Conservation (phyloP, 2,888 invertebrate species). For the Rhingia rostrata region DNA sequence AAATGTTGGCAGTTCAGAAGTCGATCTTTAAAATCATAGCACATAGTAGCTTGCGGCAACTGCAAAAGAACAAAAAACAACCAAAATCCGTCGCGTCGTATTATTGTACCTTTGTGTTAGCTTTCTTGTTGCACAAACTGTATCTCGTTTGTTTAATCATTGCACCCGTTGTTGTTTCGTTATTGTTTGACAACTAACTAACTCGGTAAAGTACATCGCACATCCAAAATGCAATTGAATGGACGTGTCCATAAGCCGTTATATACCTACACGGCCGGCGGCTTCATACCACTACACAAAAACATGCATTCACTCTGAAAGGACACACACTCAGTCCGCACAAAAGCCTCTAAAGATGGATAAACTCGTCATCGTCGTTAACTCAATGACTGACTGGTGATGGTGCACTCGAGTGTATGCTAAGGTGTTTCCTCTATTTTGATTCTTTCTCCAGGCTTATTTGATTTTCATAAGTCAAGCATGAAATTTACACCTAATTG, state of each 20-base stretch:
- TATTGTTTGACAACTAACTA: constrained; percentile 56
- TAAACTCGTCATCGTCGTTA: neutral
- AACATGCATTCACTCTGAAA: constrained; percentile 8
- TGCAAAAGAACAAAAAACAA: no score
- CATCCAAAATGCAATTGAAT: constrained; percentile 41
- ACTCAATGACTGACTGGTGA: constrained; percentile 12
- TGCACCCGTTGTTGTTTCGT: constrained; percentile 40
- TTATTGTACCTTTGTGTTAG: neutral
- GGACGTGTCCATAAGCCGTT: constrained; percentile 45
- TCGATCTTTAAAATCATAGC: no score
- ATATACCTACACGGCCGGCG: neutral
- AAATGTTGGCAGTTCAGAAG: no score
- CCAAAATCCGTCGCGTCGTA: no score
- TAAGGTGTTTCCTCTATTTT: constrained; percentile 70
- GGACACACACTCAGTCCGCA: constrained; percentile 34
- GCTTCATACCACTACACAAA: constrained; percentile 39
- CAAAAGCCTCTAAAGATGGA: constrained; percentile 42
- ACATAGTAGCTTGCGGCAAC: no score
- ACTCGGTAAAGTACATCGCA: constrained; percentile 29
- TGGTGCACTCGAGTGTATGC: constrained; percentile 69
- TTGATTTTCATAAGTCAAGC: constrained; percentile 74
- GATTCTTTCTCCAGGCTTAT: constrained; percentile 47
- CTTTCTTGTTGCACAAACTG: constrained; percentile 9
- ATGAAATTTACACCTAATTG: constrained; percentile 73
- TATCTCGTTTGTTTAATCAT: neutral